Evolutionary conservation across 2,113 vertebrate genomes (phyloP).

Genomic region (Phocoena phocoena): DNA sequence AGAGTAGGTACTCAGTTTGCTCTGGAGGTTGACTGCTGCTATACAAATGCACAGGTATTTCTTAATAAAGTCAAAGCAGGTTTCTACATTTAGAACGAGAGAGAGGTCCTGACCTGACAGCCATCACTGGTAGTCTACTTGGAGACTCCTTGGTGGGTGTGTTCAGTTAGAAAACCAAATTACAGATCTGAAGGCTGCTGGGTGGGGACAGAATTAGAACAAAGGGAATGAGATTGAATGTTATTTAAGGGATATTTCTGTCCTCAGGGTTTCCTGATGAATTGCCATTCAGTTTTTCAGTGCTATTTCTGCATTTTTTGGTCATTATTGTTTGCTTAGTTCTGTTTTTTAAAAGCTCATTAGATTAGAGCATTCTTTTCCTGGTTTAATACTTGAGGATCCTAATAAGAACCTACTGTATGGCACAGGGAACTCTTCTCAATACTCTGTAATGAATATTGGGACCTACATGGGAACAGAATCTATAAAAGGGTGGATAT

Average conservation of each 20-base stretch:
- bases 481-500: background rate
- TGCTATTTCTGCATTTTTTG: constrained; percentile 43
- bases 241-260: constrained; percentile 72
- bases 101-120: background rate
- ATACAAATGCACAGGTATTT: background rate
- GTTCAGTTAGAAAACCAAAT: constrained; percentile 70
- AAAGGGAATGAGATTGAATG: constrained; percentile 69
- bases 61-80: constrained; percentile 15
- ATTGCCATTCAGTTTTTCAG: constrained; percentile 26
- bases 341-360: constrained; percentile 53
- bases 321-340: constrained; percentile 24
- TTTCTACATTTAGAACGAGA: constrained; percentile 11
- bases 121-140: constrained; percentile 26
- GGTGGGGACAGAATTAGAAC: constrained; percentile 69
- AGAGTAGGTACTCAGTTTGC: background rate
- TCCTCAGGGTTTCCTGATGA: constrained; percentile 66
- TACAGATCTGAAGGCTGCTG: constrained; percentile 61
- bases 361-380: constrained; percentile 23
- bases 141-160: constrained; percentile 30
- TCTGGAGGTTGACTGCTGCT: background rate
- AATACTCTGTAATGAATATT: background rate
- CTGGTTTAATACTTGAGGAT: constrained; percentile 24
- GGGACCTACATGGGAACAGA: background rate
- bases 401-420: background rate
- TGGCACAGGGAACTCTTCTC: background rate